phyloP scores from a whole-genome alignment of 1,140 invertebrate species.

The Phortica variegata region DNA sequence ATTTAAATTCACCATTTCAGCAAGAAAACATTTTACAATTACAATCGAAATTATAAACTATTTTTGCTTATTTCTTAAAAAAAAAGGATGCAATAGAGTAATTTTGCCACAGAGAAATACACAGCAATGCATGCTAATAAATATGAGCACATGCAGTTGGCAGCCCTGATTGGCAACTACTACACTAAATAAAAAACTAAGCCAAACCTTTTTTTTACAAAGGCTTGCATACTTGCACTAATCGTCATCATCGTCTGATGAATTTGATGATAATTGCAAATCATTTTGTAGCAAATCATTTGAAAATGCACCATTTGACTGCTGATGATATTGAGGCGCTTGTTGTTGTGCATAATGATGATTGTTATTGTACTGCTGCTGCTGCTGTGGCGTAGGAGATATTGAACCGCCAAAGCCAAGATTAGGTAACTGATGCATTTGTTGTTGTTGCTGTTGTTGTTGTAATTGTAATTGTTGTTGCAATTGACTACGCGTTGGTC shows the following conservation, averaged over 20 bases:
- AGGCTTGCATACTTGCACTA: too few species aligned
- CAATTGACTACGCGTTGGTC: slow-evolving; percentile 5
- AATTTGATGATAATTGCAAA: slow-evolving; percentile 64
- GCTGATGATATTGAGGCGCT: slow-evolving; percentile 35
- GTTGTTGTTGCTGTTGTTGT: slow-evolving; percentile 21
- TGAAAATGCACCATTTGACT: slow-evolving; percentile 58
- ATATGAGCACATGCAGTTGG: too few species aligned
- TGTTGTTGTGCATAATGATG: slow-evolving; percentile 35
- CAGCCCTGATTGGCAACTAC: too few species aligned
- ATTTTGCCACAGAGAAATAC: too few species aligned
- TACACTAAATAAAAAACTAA: too few species aligned
- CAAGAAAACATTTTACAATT: too few species aligned
- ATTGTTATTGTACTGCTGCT: slow-evolving; percentile 43
- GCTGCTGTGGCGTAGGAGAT: slow-evolving; percentile 47
- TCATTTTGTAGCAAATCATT: slow-evolving; percentile 68
- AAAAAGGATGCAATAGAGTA: too few species aligned
- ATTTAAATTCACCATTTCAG: too few species aligned
- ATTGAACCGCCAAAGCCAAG: slow-evolving; percentile 22
- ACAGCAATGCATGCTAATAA: too few species aligned
- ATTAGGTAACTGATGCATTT: slow-evolving; percentile 27
- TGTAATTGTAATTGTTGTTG: slow-evolving; percentile 4
- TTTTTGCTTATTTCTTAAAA: too few species aligned
- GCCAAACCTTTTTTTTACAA: too few species aligned
- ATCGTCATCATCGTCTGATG: slow-evolving; percentile 53
- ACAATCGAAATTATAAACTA: too few species aligned